Conservation (phyloP, 2,113 vertebrate species). For the Rhizomys pruinosus region DNA sequence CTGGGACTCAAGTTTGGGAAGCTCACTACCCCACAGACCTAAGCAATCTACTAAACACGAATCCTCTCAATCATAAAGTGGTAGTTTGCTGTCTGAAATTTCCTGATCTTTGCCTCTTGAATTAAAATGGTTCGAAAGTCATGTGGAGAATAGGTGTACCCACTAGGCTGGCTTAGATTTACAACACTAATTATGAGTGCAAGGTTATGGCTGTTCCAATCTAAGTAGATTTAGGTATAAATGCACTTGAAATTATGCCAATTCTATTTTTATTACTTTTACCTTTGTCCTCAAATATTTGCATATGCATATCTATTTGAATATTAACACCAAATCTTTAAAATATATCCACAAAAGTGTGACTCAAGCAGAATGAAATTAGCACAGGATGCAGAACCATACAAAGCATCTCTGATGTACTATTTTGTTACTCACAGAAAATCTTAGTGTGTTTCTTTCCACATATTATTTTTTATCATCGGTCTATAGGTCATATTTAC, state of each 20-base stretch:
- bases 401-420: not conserved
- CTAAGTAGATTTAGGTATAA: constrained; percentile 14
- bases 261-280: constrained; percentile 59
- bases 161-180: not conserved
- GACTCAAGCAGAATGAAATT: not conserved
- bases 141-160: not conserved
- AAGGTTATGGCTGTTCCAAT: not conserved
- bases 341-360: constrained; percentile 21
- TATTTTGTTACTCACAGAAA: constrained; percentile 54
- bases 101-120: not conserved
- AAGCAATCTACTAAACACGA: not conserved
- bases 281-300: not conserved
- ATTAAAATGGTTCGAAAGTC: constrained; percentile 7
- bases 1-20: not conserved
- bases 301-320: not conserved
- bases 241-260: constrained; percentile 6
- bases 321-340: constrained; percentile 37
- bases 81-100: not conserved
- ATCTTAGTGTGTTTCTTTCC: constrained; percentile 9
- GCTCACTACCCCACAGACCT: not conserved
- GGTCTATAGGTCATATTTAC: constrained; percentile 56
- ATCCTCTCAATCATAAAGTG: not conserved
- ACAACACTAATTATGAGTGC: not conserved
- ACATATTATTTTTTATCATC: constrained; percentile 57
- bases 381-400: constrained; percentile 28